Conservation (phyloP, 2,113 vertebrate genomes). For the Tachysurus vachellii region DNA sequence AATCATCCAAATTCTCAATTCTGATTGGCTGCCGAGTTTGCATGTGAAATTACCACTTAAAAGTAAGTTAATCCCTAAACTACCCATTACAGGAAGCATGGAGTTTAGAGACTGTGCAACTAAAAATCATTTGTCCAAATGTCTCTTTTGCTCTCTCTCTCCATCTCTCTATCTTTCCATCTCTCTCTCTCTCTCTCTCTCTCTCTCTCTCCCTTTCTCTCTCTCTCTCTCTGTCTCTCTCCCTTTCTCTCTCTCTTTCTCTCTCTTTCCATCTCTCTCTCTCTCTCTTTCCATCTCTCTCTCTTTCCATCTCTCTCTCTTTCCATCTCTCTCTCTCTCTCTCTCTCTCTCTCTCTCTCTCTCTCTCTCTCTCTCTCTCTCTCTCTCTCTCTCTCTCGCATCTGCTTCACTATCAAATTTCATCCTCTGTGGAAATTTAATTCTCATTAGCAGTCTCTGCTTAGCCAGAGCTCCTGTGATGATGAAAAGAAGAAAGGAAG, state of each 20-base stretch:
- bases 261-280: too few relatives aligned
- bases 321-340: neutral
- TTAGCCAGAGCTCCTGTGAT: neutral
- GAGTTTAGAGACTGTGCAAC: neutral
- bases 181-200: too few relatives aligned
- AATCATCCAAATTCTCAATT: neutral
- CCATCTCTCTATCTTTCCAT: too few relatives aligned
- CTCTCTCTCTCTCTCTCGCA: neutral
- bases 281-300: too few relatives aligned
- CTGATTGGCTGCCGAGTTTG: neutral
- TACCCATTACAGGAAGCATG: neutral
- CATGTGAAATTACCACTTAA: neutral
- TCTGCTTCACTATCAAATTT: slow-evolving; percentile 20
- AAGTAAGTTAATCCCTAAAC: neutral
- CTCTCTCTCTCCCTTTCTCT: too few relatives aligned
- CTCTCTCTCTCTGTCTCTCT: too few relatives aligned
- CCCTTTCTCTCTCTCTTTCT: too few relatives aligned
- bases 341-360: neutral
- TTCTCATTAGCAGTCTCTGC: slow-evolving; percentile 18
- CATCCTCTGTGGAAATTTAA: neutral
- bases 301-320: too few relatives aligned
- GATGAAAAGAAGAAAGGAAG: neutral
- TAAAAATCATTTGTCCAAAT: too few relatives aligned
- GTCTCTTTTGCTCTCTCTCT: too few relatives aligned
- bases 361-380: neutral